These are phyloP conservation scores for Trissoscelio sp. DNA, from an alignment of 2,888 invertebrate genomes.

Conservation along the genomic window DNA sequence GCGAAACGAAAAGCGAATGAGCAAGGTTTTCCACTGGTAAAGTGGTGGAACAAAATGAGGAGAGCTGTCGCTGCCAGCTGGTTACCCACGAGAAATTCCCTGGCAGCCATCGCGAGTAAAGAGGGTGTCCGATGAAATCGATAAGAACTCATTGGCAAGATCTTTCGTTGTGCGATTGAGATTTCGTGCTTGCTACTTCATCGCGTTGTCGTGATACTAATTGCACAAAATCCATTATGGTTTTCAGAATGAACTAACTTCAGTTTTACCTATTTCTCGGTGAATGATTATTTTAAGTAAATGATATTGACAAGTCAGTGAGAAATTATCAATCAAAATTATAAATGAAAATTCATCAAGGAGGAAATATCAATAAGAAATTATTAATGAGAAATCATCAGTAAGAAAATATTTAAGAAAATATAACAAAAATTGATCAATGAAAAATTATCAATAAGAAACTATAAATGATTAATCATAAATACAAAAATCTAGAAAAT, in stretches of 20 bases:
- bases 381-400: too few species aligned
- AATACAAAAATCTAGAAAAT: too few species aligned
- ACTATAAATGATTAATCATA: too few species aligned
- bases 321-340: too few species aligned
- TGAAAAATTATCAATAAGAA: too few species aligned
- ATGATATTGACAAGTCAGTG: not conserved
- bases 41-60: conserved; percentile 74
- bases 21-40: conserved; percentile 60
- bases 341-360: too few species aligned
- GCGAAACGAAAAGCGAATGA: conserved; percentile 59
- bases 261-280: not conserved
- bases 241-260: conserved; percentile 1
- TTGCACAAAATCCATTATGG: conserved; percentile 21
- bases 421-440: too few species aligned
- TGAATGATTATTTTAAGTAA: not conserved
- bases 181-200: conserved; percentile 56
- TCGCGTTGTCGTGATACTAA: conserved; percentile 29
- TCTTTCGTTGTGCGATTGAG: conserved; percentile 59
- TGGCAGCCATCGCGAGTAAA: conserved; percentile 74
- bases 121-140: conserved; percentile 78
- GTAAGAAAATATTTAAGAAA: too few species aligned
- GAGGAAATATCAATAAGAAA: too few species aligned
- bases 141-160: conserved; percentile 72
- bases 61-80: conserved; percentile 80
- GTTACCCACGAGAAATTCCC: conserved; percentile 80